Conservation (phyloP, 2,888 invertebrate genomes). For the Apodemia arnacis region DNA sequence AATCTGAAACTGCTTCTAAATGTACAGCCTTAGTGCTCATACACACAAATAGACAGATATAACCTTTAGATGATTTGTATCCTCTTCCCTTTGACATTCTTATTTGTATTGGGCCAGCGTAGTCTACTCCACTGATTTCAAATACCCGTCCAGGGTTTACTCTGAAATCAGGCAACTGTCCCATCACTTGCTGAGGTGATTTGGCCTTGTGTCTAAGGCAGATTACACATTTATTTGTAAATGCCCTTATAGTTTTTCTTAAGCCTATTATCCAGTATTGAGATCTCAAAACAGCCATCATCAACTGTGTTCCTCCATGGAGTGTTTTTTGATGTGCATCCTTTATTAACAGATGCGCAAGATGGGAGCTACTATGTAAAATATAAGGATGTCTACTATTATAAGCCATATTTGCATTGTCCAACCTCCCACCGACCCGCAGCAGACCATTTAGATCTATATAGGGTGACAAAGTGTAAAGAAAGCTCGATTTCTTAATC, state of each 20-base stretch:
- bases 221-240: neutral
- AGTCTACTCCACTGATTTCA: conserved; percentile 41
- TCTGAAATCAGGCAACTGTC: conserved; percentile 25
- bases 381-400: conserved; percentile 26
- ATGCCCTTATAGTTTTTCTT: neutral
- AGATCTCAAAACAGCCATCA: neutral
- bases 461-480: conserved; percentile 73
- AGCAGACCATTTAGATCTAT: conserved; percentile 64
- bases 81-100: conserved; percentile 37
- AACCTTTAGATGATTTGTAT: conserved; percentile 35
- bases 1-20: conserved; percentile 66
- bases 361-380: neutral
- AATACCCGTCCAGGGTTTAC: conserved; percentile 27
- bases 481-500: conserved; percentile 53
- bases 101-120: conserved; percentile 39
- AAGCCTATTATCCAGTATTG: neutral
- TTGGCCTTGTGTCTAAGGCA: neutral
- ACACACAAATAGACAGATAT: conserved; percentile 62
- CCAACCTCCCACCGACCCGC: conserved; percentile 77
- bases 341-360: neutral
- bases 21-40: conserved; percentile 66
- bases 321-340: neutral
- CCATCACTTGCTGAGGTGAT: conserved; percentile 21
- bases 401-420: conserved; percentile 18
- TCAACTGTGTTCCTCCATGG: neutral